Evolutionary conservation across 2,113 vertebrate genomes (phyloP).

Genomic region (Ceyx margarethae): DNA sequence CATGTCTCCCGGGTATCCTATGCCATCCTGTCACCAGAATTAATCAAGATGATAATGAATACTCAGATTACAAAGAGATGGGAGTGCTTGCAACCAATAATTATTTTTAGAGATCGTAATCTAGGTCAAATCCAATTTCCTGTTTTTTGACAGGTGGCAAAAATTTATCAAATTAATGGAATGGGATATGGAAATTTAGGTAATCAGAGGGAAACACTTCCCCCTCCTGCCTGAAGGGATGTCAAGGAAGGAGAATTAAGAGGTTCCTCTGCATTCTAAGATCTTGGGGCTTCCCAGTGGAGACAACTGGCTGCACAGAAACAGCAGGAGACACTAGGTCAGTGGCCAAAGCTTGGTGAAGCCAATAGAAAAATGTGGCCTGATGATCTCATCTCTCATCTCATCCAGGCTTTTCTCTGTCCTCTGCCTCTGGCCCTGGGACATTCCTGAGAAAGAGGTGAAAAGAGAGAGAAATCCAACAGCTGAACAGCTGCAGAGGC

Average conservation of each 20-base stretch:
- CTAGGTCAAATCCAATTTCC: constrained; percentile 77
- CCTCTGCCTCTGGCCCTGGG: not conserved
- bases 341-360: not conserved
- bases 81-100: constrained; percentile 69
- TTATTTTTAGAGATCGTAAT: constrained; percentile 74
- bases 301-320: not conserved
- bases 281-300: fast-evolving
- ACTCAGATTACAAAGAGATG: constrained; percentile 74
- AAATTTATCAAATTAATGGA: constrained; percentile 63
- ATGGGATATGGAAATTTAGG: constrained; percentile 21
- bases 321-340: not conserved
- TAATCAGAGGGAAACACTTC: constrained; percentile 3
- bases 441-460: not conserved
- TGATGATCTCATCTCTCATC: not conserved
- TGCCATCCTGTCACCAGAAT: constrained; percentile 55
- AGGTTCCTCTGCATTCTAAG: not conserved
- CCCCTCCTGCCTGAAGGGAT: not conserved
- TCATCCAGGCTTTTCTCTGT: not conserved
- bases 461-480: not conserved
- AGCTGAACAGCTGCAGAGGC: not conserved
- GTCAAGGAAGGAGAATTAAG: not conserved
- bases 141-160: constrained; percentile 66
- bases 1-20: constrained; percentile 54
- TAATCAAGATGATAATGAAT: constrained; percentile 75
- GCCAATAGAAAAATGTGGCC: fast-evolving